phyloP scores from a whole-genome alignment of 1,140 invertebrate species.

The Myzus persicae region DNA sequence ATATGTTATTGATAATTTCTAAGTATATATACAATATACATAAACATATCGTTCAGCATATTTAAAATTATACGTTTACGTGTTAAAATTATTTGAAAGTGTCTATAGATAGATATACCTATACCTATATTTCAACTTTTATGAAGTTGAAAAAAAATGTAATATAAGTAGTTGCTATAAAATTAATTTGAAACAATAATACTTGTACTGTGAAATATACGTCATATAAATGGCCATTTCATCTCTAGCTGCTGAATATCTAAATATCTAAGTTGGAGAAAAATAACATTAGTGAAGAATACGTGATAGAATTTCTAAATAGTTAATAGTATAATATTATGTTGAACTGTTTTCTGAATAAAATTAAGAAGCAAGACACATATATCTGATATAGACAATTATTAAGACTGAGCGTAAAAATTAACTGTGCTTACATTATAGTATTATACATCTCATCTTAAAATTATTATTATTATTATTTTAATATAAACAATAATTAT shows the following conservation, averaged over 20 bases:
- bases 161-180: background rate
- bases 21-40: background rate
- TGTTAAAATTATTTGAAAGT: background rate
- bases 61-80: background rate
- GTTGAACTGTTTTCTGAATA: background rate
- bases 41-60: background rate
- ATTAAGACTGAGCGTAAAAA: background rate
- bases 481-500: background rate
- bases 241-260: background rate
- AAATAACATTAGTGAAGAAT: background rate
- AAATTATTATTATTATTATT: no score
- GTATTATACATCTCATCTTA: no score
- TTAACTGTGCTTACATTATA: no score
- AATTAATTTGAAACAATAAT: background rate
- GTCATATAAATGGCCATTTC: background rate
- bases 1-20: background rate
- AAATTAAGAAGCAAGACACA: background rate
- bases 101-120: background rate
- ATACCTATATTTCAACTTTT: background rate
- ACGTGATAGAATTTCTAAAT: conserved; percentile 27
- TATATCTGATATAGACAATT: background rate
- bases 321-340: background rate
- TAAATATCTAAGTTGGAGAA: background rate
- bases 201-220: background rate
- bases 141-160: background rate